Conservation (phyloP, 2,113 vertebrate species). For the Cisticola juncidis region DNA sequence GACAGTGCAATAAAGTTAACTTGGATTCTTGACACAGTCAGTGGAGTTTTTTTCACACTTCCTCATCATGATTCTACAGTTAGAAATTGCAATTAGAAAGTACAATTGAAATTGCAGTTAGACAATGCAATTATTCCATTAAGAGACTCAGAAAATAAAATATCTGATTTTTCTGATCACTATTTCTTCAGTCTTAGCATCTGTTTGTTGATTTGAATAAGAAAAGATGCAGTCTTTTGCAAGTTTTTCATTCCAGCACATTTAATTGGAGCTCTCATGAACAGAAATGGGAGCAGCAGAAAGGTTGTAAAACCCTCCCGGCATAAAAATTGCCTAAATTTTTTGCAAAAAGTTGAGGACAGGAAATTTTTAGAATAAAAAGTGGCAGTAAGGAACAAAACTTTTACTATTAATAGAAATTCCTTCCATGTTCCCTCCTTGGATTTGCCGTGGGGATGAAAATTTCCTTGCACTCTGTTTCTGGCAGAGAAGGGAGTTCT, state of each 20-base stretch:
- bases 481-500: neutral
- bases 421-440: neutral
- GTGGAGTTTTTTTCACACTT: rapidly evolving
- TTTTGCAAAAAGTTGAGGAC: neutral
- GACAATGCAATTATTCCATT: neutral
- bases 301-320: neutral
- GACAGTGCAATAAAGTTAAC: neutral
- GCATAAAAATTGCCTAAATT: neutral
- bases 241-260: neutral
- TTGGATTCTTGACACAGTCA: neutral
- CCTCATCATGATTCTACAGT: neutral
- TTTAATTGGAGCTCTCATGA: neutral
- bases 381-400: neutral
- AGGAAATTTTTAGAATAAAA: neutral
- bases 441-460: neutral
- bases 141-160: neutral
- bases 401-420: neutral
- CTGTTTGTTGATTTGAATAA: neutral
- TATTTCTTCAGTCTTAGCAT: neutral
- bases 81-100: neutral
- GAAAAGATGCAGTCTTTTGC: neutral
- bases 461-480: neutral
- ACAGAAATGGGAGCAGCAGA: neutral
- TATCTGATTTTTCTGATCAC: neutral
- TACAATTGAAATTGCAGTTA: neutral